These are phyloP conservation scores for Vidua macroura DNA, from an alignment of 2,113 vertebrate genomes.

Conservation along the genomic window DNA sequence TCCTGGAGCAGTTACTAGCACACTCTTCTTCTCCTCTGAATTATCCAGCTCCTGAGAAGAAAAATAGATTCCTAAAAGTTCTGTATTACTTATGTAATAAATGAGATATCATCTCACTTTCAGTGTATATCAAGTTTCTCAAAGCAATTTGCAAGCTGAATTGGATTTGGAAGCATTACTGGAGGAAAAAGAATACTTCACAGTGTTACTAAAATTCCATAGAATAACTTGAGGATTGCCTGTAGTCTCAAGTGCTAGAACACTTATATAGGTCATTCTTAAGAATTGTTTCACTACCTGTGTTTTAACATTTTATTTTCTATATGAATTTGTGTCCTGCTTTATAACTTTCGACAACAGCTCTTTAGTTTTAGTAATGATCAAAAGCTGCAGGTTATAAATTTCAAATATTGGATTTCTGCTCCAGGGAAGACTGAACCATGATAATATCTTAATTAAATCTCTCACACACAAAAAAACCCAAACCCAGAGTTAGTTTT, in stretches of 20 bases:
- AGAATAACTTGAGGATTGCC: neutral
- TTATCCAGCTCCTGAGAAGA: constrained; percentile 63
- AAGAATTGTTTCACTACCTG: neutral
- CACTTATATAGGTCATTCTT: neutral
- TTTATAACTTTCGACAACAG: neutral
- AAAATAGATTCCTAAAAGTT: neutral
- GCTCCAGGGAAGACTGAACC: neutral
- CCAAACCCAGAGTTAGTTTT: neutral
- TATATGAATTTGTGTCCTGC: neutral
- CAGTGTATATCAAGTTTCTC: neutral
- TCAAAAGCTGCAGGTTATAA: neutral
- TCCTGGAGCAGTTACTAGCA: constrained; percentile 53
- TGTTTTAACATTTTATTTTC: neutral
- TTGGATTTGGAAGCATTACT: neutral
- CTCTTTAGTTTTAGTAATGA: neutral
- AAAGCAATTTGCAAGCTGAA: neutral
- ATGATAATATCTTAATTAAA: neutral
- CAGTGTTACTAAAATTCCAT: neutral
- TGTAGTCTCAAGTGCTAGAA: neutral
- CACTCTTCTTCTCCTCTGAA: constrained; percentile 71
- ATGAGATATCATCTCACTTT: neutral
- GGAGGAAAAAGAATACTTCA: neutral
- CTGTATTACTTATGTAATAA: neutral
- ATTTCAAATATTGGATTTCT: neutral
- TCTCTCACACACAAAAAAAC: neutral